A percentile compares a stretch with the other conserved stretches of the same genome.
These are phyloP conservation scores for Capitella teleta DNA, from an alignment of 1,140 invertebrate genomes.

Conservation along the genomic window DNA sequence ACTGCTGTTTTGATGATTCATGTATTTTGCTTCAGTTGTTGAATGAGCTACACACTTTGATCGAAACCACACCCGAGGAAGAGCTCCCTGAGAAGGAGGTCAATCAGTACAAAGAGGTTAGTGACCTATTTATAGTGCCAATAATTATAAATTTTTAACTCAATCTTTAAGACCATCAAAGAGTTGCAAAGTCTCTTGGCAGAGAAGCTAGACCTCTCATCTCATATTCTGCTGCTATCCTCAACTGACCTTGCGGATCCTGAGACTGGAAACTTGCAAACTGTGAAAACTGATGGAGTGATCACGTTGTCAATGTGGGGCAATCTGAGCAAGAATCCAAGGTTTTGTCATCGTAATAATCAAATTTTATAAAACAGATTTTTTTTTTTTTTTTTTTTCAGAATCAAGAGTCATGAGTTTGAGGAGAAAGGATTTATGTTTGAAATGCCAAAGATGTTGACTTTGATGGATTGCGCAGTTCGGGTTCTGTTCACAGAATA, in stretches of 20 bases:
- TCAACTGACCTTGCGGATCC: slow-evolving; percentile 26
- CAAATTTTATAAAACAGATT: not conserved
- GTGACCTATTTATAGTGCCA: not conserved
- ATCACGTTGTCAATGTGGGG: slow-evolving; percentile 40
- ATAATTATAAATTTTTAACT: no score
- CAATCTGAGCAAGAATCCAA: slow-evolving; percentile 40
- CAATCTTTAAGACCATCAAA: slow-evolving; percentile 24
- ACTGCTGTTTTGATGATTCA: no score
- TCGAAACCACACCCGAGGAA: slow-evolving; percentile 25
- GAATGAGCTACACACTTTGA: slow-evolving; percentile 27
- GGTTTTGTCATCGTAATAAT: slow-evolving; percentile 14
- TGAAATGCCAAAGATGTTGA: slow-evolving; percentile 33
- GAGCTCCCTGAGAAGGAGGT: slow-evolving; percentile 18
- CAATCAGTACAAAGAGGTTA: slow-evolving; percentile 20
- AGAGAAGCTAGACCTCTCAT: slow-evolving; percentile 29
- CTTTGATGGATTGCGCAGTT: slow-evolving; percentile 31
- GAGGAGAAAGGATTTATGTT: slow-evolving; percentile 27
- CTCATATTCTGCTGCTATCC: slow-evolving; percentile 26
- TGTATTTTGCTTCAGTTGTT: slow-evolving; percentile 25
- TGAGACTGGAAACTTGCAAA: slow-evolving; percentile 37
- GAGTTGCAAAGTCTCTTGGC: slow-evolving; percentile 31
- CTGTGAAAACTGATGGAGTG: slow-evolving; percentile 19
- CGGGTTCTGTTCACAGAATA: slow-evolving; percentile 31
- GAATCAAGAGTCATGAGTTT: slow-evolving; percentile 38
- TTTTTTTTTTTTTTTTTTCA: slow-evolving; percentile 11